A percentile compares a stretch with the other conserved stretches of the same genome.
Evolutionary conservation across 2,113 vertebrate species (phyloP).

Genomic region (Lynx canadensis): DNA sequence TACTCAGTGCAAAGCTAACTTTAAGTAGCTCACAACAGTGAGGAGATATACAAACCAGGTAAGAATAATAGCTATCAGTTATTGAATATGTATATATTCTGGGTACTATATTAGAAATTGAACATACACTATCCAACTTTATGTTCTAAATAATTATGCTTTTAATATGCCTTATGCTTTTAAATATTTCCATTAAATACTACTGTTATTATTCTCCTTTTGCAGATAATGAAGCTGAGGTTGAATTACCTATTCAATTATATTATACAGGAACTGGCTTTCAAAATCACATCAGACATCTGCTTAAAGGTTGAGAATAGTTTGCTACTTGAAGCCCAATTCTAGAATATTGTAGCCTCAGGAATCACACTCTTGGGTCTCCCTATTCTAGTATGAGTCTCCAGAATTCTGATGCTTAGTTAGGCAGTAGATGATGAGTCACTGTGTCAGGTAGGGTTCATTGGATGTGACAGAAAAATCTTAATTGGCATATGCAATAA

Average conservation of each 20-base stretch:
- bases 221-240: background rate
- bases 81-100: background rate
- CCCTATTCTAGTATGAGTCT: background rate
- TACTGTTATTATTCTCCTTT: background rate
- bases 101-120: background rate
- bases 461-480: background rate
- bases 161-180: too few relatives aligned
- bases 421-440: background rate
- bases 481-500: background rate
- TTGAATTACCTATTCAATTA: background rate
- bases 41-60: background rate
- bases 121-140: background rate
- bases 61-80: background rate
- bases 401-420: background rate
- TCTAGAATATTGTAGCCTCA: background rate
- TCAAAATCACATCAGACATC: background rate
- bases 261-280: background rate
- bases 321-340: background rate
- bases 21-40: background rate
- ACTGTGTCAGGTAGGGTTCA: background rate
- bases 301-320: background rate
- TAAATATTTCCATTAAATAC: background rate
- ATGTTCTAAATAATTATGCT: background rate
- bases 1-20: background rate
- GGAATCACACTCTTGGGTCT: background rate